Percentiles rank a stretch among this genome's conserved stretches.
These are phyloP conservation scores for Aphrophora alni DNA, from an alignment of 2,888 invertebrate species.

Conservation along the genomic window DNA sequence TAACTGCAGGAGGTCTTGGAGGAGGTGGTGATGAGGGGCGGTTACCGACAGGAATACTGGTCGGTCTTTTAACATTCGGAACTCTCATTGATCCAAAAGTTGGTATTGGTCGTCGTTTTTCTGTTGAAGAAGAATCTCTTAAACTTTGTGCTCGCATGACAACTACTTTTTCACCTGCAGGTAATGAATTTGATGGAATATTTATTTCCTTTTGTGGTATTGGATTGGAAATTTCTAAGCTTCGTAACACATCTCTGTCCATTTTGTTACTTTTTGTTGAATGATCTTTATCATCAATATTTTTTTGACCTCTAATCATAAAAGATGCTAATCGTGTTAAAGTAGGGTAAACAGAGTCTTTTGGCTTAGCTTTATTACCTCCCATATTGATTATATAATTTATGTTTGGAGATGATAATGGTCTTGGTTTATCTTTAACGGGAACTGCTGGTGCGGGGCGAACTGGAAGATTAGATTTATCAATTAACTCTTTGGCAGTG, in stretches of 20 bases:
- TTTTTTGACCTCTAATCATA: constrained; percentile 46
- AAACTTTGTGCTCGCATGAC: constrained; percentile 84
- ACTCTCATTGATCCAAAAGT: constrained; percentile 86
- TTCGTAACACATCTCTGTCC: constrained; percentile 75
- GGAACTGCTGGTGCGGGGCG: constrained; percentile 66
- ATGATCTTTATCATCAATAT: constrained; percentile 39
- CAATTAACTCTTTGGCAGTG: constrained; percentile 73
- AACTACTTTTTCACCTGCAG: constrained; percentile 63
- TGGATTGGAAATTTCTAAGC: constrained; percentile 82
- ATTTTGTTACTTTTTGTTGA: constrained; percentile 61
- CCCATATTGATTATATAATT: constrained; percentile 19
- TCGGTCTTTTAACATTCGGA: constrained; percentile 69
- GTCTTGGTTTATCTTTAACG: constrained; percentile 54
- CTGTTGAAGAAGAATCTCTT: constrained; percentile 65
- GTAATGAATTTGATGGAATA: constrained; percentile 65
- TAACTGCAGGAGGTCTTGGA: constrained; percentile 54
- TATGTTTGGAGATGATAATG: constrained; percentile 60
- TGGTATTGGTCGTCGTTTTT: constrained; percentile 68
- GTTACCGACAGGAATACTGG: constrained; percentile 79
- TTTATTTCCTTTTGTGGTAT: constrained; percentile 75
- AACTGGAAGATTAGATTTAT: constrained; percentile 50
- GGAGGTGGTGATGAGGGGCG: constrained; percentile 57
- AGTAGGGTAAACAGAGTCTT: constrained; percentile 57
- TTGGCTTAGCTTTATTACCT: constrained; percentile 6
- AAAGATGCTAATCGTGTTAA: constrained; percentile 58